Base-by-base conservation (phyloP, 2,113 vertebrate species). In the Amazona vittata region DNA sequence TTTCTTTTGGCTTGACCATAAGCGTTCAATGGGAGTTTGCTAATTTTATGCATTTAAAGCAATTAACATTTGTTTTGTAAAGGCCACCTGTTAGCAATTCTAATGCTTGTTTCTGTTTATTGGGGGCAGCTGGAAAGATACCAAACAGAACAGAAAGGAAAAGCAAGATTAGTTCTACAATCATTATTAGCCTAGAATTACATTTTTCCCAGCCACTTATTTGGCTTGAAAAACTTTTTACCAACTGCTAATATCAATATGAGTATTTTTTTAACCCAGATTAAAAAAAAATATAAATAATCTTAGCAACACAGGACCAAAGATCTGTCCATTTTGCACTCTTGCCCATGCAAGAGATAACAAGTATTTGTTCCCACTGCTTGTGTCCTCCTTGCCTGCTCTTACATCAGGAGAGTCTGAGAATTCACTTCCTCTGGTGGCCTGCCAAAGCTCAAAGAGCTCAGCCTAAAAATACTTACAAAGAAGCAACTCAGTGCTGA, bases 61-160 rank as follows among this genome's bases (percentile, higher is more conserved):
- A 59, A 90, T 90, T 93, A 96, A 67, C 83, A 74, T 63, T 80
- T 77, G 59, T 39, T 82, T 85, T 77, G 63, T 55, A 74, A 70
- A 33, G 50, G 31, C 46, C 71, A 78, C 64, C 90, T 93, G 90
- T 62, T 83, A 68, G 65, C 62, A 90, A 74, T 94, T 87, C 65
- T 73, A 47, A 33, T 69, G 37, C 44, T 80, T 15, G 17, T 77
- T 93, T 46, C 78, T 90, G 68, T 55, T 93, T 83, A 73, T 31
- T 55, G 37, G 35, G 60, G 73, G 33, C 92, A 95, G 55, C 75
- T 79, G 77, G 39, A 77, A n/a, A 78, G 52, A 78, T 25, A 77
- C 19, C 57, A 68, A 74, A 35, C 28, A 82, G 46, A 84, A 60
- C 26, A 50, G 77, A 47, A 90, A 62, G 41, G 53, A 80, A 65